These are phyloP conservation scores for Paratilapia polleni DNA, from an alignment of 2,113 vertebrate species.

Conservation along the genomic window DNA sequence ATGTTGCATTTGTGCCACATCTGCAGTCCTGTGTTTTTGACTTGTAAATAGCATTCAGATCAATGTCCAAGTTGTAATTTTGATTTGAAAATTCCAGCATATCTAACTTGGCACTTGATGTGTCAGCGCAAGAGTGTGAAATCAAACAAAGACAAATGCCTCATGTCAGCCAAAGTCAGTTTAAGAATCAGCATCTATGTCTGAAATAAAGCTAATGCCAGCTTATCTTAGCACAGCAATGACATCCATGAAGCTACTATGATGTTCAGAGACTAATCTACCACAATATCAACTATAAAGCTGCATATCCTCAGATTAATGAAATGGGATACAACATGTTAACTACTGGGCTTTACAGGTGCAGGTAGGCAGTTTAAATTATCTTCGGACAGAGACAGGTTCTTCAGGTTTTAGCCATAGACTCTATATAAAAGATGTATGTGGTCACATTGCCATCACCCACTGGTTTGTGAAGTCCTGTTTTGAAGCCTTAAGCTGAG, in stretches of 20 bases:
- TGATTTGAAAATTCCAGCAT: not conserved
- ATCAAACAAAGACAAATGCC: not conserved
- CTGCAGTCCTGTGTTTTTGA: not conserved
- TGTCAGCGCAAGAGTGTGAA: not conserved
- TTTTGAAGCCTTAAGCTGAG: no score
- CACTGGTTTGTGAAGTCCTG: no score
- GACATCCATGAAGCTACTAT: not conserved
- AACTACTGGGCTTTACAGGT: not conserved
- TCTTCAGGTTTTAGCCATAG: not conserved
- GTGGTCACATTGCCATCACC: not conserved
- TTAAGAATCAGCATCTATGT: not conserved
- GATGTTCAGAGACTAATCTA: not conserved
- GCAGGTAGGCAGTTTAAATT: not conserved
- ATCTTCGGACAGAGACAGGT: rapidly evolving
- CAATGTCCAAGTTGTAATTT: not conserved
- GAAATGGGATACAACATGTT: not conserved
- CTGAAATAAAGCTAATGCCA: not conserved
- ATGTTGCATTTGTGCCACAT: not conserved
- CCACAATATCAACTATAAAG: not conserved
- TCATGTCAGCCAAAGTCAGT: not conserved
- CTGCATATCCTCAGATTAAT: not conserved
- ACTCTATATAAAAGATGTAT: not conserved
- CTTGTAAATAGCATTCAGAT: not conserved
- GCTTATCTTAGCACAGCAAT: not conserved
- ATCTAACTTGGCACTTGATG: not conserved